A percentile compares a stretch with the other conserved stretches of the same genome.
phyloP scores from a whole-genome alignment of 1,140 invertebrate genomes.

The Lerema accius region DNA sequence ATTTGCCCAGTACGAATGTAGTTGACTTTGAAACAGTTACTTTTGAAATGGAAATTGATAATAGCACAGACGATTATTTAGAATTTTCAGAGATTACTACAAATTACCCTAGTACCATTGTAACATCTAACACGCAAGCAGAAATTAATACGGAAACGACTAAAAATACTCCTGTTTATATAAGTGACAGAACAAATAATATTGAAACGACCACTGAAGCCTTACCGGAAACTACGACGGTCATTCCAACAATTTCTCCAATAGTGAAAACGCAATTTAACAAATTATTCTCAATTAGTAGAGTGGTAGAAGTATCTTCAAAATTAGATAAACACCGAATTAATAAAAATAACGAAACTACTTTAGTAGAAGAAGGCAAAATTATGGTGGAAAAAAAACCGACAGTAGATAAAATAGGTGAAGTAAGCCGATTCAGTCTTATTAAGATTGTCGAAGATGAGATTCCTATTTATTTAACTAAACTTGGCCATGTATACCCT shows the following conservation, averaged over 20 bases:
- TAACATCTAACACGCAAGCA: slow-evolving; percentile 40
- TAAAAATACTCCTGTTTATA: slow-evolving; percentile 13
- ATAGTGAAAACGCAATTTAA: slow-evolving; percentile 81
- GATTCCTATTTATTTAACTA: slow-evolving; percentile 81
- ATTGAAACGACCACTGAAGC: slow-evolving; percentile 47
- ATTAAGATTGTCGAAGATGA: slow-evolving; percentile 85
- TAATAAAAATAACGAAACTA: slow-evolving; percentile 83
- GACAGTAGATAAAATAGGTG: slow-evolving; percentile 85
- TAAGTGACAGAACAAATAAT: slow-evolving; percentile 8
- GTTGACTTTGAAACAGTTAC: slow-evolving; percentile 53
- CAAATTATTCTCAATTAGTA: slow-evolving; percentile 86
- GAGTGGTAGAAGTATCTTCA: slow-evolving; percentile 85
- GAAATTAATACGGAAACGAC: slow-evolving; percentile 40
- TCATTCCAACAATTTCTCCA: slow-evolving; percentile 53
- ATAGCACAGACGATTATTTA: slow-evolving; percentile 68
- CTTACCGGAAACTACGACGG: slow-evolving; percentile 50
- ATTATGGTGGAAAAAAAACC: slow-evolving; percentile 83
- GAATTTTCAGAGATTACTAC: slow-evolving; percentile 56
- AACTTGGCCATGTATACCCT: slow-evolving; percentile 78
- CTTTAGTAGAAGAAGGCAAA: slow-evolving; percentile 76
- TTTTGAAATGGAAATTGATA: slow-evolving; percentile 53
- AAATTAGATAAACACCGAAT: slow-evolving; percentile 84
- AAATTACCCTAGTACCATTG: slow-evolving; percentile 47
- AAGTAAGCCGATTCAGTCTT: slow-evolving; percentile 85
- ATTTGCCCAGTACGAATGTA: slow-evolving; percentile 41